A percentile compares a stretch with the other conserved stretches of the same genome.
Evolutionary conservation across 2,797 vertebrate species (phyloP).

Genomic region (Ambastaia sidthimunki): DNA sequence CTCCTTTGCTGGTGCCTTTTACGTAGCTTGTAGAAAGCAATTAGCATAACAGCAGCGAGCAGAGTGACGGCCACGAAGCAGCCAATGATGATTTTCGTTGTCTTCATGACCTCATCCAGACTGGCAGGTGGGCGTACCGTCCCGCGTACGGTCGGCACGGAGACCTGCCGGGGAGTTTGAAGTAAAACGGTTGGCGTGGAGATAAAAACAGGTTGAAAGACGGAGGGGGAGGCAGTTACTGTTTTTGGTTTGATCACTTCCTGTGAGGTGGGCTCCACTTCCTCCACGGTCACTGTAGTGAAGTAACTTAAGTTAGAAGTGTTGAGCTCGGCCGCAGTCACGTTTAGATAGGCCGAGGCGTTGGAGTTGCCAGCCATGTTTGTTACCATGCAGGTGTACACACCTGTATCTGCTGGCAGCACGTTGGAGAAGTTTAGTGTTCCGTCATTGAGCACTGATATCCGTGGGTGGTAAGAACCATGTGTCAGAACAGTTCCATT

Average conservation of each 20-base stretch:
- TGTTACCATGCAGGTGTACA: slow-evolving; percentile 98
- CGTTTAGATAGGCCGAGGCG: slow-evolving; percentile 95
- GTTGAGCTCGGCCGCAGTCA: slow-evolving; percentile 95
- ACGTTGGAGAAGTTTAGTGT: slow-evolving; percentile 95
- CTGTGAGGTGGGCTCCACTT: slow-evolving; percentile 88
- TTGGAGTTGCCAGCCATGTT: slow-evolving; percentile 98
- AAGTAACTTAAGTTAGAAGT: slow-evolving; percentile 97
- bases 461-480: slow-evolving; percentile 89
- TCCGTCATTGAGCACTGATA: slow-evolving; percentile 92
- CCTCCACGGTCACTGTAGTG: slow-evolving; percentile 95
- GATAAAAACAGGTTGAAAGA: slow-evolving; percentile 95
- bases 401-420: slow-evolving; percentile 87
- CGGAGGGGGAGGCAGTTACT: slow-evolving; percentile 88
- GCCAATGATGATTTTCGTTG: slow-evolving; percentile 98
- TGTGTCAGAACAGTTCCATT: slow-evolving; percentile 94
- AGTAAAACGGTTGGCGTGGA: slow-evolving; percentile 94
- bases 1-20: slow-evolving; percentile 96
- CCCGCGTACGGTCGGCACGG: slow-evolving; percentile 81
- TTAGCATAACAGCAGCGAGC: slow-evolving; percentile 94
- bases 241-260: slow-evolving; percentile 90
- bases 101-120: slow-evolving; percentile 98
- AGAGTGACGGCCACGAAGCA: slow-evolving; percentile 97
- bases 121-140: slow-evolving; percentile 86
- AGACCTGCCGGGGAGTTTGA: slow-evolving; percentile 87
- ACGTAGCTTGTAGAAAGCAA: slow-evolving; percentile 97